Evolutionary conservation across 2,113 vertebrate species (phyloP).

Genomic region (Mesembrinibis cayennensis): DNA sequence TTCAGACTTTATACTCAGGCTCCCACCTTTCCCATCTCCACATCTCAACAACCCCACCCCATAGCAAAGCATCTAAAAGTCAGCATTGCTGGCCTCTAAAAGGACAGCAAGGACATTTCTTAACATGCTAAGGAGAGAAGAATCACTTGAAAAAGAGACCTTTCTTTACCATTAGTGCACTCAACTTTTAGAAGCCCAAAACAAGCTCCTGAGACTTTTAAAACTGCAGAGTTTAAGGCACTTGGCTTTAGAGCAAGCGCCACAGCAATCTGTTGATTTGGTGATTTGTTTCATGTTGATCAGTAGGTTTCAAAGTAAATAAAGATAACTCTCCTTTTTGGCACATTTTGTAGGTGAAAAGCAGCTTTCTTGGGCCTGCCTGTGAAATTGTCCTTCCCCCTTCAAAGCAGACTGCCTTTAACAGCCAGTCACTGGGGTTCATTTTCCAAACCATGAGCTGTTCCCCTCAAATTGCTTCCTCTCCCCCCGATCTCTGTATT

Average conservation of each 20-base stretch:
- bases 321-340: not conserved
- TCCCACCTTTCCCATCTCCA: not conserved
- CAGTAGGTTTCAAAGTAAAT: not conserved
- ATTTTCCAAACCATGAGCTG: not conserved
- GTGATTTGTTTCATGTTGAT: accelerated
- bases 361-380: not conserved
- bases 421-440: too few species aligned
- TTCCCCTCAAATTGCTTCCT: not conserved
- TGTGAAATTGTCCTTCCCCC: not conserved
- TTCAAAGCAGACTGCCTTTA: not conserved
- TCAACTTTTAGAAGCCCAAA: not conserved
- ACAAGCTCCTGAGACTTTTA: not conserved
- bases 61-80: not conserved
- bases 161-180: not conserved
- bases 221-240: not conserved
- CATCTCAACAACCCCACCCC: not conserved
- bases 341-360: not conserved
- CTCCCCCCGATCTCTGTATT: not conserved
- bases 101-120: not conserved
- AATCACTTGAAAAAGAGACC: not conserved
- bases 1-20: not conserved
- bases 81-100: not conserved
- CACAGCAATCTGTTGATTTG: not conserved
- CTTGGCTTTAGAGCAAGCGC: not conserved
- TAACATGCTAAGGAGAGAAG: not conserved